Percentiles rank a stretch among this genome's conserved stretches.
These are phyloP conservation scores for Synanthedon andrenaeformis DNA, from an alignment of 2,888 invertebrate genomes.

Conservation along the genomic window DNA sequence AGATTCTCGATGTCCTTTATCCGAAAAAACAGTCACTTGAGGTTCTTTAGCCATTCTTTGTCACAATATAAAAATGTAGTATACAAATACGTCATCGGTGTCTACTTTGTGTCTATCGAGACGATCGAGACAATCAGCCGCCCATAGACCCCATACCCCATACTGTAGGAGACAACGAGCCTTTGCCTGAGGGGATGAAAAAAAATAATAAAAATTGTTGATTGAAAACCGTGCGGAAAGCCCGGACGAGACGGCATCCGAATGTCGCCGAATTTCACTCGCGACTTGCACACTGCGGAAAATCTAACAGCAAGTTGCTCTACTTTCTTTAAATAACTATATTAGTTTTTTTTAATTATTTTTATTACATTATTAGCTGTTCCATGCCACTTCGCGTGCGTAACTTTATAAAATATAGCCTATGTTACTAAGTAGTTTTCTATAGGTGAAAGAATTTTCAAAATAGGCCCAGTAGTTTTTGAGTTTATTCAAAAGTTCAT, in stretches of 20 bases:
- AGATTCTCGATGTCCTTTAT: no score
- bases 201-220: constrained; percentile 18
- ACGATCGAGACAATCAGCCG: constrained; percentile 3
- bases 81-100: not conserved
- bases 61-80: not conserved
- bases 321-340: not conserved
- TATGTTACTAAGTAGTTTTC: no score
- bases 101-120: constrained; percentile 1
- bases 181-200: constrained; percentile 8
- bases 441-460: no score
- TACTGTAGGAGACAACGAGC: constrained; percentile 6
- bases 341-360: not conserved
- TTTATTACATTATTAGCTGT: no score
- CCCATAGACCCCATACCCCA: constrained; percentile 1
- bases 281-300: constrained; percentile 1
- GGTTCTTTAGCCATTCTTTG: no score
- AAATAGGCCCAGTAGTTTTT: no score
- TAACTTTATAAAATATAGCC: no score
- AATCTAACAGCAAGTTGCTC: not conserved
- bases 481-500: no score
- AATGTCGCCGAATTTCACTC: constrained; percentile 16
- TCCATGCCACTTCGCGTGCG: no score
- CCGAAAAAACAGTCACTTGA: no score
- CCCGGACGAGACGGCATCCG: constrained; percentile 9
- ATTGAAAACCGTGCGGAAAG: constrained; percentile 19